Percentiles rank a stretch among this genome's conserved stretches.
phyloP scores from a whole-genome alignment of 2,888 invertebrate genomes.

The Eristalinus aeneus region DNA sequence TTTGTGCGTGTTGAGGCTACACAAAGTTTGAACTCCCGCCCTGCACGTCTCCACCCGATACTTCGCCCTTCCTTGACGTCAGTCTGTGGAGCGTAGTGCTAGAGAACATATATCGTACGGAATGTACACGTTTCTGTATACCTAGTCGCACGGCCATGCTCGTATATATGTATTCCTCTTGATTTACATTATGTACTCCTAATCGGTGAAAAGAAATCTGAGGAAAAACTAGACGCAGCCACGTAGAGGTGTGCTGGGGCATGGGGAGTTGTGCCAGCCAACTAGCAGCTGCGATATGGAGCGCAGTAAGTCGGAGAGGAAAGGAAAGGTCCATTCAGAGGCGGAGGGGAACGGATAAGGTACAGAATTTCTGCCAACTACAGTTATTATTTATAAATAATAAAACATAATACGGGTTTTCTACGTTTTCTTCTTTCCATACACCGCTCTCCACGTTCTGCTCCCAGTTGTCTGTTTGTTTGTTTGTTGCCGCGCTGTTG shows the following conservation, averaged over 20 bases:
- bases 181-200: slow-evolving; percentile 1
- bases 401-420: slow-evolving; percentile 43
- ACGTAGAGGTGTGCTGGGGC: neutral
- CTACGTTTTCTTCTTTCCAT: neutral
- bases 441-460: neutral
- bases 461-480: slow-evolving; percentile 21
- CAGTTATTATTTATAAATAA: slow-evolving; percentile 55
- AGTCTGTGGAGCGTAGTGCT: neutral
- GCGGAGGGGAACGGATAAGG: neutral
- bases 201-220: slow-evolving; percentile 39
- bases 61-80: neutral
- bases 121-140: neutral
- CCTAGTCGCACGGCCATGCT: neutral
- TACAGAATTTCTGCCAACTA: slow-evolving; percentile 35
- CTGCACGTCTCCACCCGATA: neutral
- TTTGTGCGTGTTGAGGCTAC: neutral
- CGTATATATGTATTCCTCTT: neutral
- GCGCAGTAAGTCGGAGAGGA: slow-evolving; percentile 11
- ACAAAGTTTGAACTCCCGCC: neutral
- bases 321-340: slow-evolving; percentile 38
- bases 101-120: neutral
- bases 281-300: neutral
- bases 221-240: slow-evolving; percentile 36
- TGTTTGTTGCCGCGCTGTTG: neutral
- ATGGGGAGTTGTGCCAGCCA: too few relatives aligned